These are phyloP conservation scores for Caenorhabditis afra DNA, from an alignment of 2,888 invertebrate genomes.

Conservation along the genomic window DNA sequence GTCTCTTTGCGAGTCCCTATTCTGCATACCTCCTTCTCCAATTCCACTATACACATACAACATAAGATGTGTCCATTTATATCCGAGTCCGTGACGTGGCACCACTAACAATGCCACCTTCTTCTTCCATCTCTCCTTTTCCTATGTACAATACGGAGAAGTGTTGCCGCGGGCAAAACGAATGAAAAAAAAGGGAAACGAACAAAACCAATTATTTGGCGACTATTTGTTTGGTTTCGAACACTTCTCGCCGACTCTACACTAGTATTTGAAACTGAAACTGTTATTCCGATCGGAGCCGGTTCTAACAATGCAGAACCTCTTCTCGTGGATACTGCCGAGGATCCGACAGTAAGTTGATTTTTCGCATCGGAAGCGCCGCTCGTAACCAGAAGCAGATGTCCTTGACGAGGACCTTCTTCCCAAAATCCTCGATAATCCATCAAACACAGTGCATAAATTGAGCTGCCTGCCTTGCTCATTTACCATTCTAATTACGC, in stretches of 20 bases:
- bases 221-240: slow-evolving; percentile 43
- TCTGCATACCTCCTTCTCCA: slow-evolving; percentile 18
- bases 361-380: slow-evolving; percentile 4
- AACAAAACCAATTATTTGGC: slow-evolving; percentile 48
- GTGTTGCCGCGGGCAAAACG: neutral
- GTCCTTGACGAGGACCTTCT: slow-evolving; percentile 20
- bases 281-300: slow-evolving; percentile 1
- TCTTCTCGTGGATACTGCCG: slow-evolving; percentile 20
- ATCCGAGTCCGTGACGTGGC: neutral
- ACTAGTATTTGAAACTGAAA: slow-evolving; percentile 17
- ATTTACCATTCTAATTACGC: slow-evolving; percentile 24
- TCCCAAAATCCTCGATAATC: slow-evolving; percentile 17
- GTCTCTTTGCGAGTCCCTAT: slow-evolving; percentile 29
- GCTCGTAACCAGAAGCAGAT: slow-evolving; percentile 36
- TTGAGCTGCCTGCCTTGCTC: neutral
- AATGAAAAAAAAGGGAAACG: slow-evolving; percentile 11
- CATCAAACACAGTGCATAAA: slow-evolving; percentile 40
- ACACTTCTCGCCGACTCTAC: slow-evolving; percentile 14
- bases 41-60: slow-evolving; percentile 26
- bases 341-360: slow-evolving; percentile 48
- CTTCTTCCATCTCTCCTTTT: neutral
- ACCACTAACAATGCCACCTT: neutral
- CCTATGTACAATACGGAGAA: neutral
- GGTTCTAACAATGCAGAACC: slow-evolving; percentile 18
- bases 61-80: too few relatives aligned